A percentile compares a stretch with the other conserved stretches of the same genome.
Evolutionary conservation across 2,797 vertebrate genomes (phyloP).

Genomic region (Chelonia mydas): DNA sequence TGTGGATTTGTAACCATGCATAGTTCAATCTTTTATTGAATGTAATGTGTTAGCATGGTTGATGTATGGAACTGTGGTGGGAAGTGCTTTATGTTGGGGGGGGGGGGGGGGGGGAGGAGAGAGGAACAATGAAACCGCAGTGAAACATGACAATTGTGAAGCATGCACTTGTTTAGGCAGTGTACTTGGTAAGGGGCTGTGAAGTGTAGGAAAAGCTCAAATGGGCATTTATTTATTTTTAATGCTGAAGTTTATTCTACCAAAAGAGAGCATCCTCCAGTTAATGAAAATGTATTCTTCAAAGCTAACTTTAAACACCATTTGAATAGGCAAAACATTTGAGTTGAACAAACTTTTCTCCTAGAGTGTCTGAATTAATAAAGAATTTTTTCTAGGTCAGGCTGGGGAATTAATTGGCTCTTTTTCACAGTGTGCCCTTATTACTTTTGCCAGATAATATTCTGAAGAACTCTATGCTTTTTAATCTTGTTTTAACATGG

Average conservation of each 20-base stretch:
- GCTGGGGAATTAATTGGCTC: not conserved
- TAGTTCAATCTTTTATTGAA: not conserved
- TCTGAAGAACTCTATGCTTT: too few relatives aligned
- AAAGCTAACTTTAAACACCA: not conserved
- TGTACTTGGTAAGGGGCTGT: not conserved
- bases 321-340: not conserved
- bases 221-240: not conserved
- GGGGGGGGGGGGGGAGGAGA: not conserved
- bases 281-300: not conserved
- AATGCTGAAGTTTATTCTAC: not conserved
- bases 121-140: not conserved
- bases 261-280: not conserved
- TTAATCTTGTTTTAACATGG: not conserved
- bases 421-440: not conserved
- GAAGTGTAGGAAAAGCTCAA: not conserved
- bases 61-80: not conserved
- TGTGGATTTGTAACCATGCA: not conserved
- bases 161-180: not conserved
- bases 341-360: fast-evolving
- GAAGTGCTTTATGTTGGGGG: not conserved
- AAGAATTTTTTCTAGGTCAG: not conserved
- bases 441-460: too few relatives aligned
- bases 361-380: not conserved
- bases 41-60: not conserved
- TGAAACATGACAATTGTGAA: not conserved